Evolutionary conservation across 2,888 invertebrate genomes (phyloP).

Genomic region (Orchesella flavescens): DNA sequence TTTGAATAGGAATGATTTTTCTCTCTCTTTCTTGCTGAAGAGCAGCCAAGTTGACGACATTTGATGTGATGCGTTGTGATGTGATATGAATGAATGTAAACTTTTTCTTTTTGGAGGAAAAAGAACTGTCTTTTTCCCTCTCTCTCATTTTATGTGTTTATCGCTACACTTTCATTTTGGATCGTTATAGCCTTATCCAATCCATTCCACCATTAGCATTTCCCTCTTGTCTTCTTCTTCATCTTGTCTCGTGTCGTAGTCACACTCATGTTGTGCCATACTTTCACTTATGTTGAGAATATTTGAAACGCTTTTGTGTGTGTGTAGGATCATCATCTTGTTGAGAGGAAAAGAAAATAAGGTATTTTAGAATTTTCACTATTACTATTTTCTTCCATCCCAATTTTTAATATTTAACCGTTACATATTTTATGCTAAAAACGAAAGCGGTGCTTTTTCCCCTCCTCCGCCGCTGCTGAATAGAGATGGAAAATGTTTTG

Average conservation of each 20-base stretch:
- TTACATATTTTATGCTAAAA: conserved; percentile 49
- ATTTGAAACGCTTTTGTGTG: not conserved
- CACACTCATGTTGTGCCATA: too few relatives aligned
- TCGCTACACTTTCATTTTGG: conserved; percentile 17
- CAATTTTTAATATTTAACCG: not conserved
- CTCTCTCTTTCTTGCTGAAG: not conserved
- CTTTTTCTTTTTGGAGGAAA: too few relatives aligned
- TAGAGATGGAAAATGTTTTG: too few relatives aligned
- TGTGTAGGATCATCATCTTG: too few relatives aligned
- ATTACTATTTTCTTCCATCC: too few relatives aligned
- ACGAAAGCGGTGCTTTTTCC: not conserved
- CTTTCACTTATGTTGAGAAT: too few relatives aligned
- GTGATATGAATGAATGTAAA: conserved; percentile 59
- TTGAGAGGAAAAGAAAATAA: conserved; percentile 3
- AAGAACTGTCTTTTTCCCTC: not conserved
- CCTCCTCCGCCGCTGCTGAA: too few relatives aligned
- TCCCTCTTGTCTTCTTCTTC: not conserved
- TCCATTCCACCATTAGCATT: conserved; percentile 10
- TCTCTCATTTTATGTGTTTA: not conserved
- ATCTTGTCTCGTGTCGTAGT: not conserved
- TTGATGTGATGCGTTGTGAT: too few relatives aligned
- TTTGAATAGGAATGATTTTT: conserved; percentile 10
- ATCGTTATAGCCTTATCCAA: conserved; percentile 38
- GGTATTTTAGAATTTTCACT: too few relatives aligned
- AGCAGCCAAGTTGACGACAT: conserved; percentile 43